These are phyloP conservation scores for Drosophila nebulosa DNA, from an alignment of 1,140 invertebrate species.

Conservation along the genomic window DNA sequence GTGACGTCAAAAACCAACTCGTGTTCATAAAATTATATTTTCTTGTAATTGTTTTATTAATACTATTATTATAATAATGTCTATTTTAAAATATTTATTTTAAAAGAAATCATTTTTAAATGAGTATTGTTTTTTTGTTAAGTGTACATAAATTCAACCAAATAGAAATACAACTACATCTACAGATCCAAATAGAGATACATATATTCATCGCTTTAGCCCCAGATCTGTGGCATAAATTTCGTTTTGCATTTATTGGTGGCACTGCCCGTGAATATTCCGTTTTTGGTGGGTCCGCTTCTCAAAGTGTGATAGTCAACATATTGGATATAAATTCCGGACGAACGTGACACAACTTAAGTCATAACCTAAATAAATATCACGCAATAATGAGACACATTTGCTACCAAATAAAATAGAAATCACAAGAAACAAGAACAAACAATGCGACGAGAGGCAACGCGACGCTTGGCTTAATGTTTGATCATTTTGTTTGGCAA, in stretches of 20 bases:
- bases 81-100: too few species aligned
- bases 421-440: constrained; percentile 20
- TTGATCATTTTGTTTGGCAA: constrained; percentile 76
- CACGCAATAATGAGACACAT: constrained; percentile 77
- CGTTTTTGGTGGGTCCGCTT: constrained; percentile 12
- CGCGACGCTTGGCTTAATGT: constrained; percentile 55
- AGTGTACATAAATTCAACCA: neutral
- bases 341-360: constrained; percentile 77
- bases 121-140: too few species aligned
- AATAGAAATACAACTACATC: too few species aligned
- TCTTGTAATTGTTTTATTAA: too few species aligned
- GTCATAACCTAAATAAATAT: constrained; percentile 80
- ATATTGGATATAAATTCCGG: constrained; percentile 75
- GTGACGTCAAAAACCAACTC: too few species aligned
- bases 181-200: constrained; percentile 14
- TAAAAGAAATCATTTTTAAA: too few species aligned
- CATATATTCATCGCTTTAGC: constrained; percentile 37
- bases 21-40: too few species aligned
- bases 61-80: too few species aligned
- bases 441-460: constrained; percentile 11
- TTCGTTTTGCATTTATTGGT: constrained; percentile 16
- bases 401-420: constrained; percentile 67
- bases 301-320: constrained; percentile 57
- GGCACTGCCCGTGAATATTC: constrained; percentile 52
- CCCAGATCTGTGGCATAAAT: constrained; percentile 64